phyloP scores from a whole-genome alignment of 2,888 invertebrate genomes.

The Hyposoter dolosus region DNA sequence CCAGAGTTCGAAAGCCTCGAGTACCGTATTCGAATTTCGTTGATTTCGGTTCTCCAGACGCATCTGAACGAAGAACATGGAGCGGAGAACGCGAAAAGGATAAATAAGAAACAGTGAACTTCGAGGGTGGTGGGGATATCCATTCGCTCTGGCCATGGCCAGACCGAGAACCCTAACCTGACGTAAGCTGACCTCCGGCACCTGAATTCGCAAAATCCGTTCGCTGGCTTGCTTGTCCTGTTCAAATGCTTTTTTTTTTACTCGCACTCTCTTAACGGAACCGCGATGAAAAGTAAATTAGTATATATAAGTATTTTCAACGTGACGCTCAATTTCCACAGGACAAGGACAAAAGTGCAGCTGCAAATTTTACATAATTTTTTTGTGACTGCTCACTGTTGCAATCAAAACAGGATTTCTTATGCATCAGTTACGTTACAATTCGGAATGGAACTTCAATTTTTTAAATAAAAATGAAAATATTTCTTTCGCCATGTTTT shows the following conservation, averaged over 20 bases:
- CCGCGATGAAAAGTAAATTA: slow-evolving; percentile 82
- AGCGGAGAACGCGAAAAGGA: slow-evolving; percentile 21
- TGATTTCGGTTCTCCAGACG: slow-evolving; percentile 20
- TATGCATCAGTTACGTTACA: background rate
- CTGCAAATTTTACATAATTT: background rate
- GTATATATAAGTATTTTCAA: slow-evolving; percentile 48
- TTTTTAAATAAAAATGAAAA: background rate
- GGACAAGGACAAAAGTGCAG: background rate
- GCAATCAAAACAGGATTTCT: background rate
- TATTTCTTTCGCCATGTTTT: background rate
- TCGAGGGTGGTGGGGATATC: slow-evolving; percentile 30
- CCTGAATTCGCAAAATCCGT: slow-evolving; percentile 79
- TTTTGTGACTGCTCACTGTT: background rate
- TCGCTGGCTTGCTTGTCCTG: slow-evolving; percentile 64
- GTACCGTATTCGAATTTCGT: slow-evolving; percentile 12
- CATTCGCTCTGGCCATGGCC: slow-evolving; percentile 54
- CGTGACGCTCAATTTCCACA: background rate
- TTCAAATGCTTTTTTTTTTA: slow-evolving; percentile 50
- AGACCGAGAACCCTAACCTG: slow-evolving; percentile 80
- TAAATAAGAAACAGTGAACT: slow-evolving; percentile 23
- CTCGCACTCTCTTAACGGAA: slow-evolving; percentile 78
- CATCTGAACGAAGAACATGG: slow-evolving; percentile 34
- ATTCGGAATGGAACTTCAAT: background rate
- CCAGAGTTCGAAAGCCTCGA: background rate
- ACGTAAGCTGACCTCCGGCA: slow-evolving; percentile 82